Base-by-base conservation (phyloP, 2,888 invertebrate species). In the Itoplectis maculator region DNA sequence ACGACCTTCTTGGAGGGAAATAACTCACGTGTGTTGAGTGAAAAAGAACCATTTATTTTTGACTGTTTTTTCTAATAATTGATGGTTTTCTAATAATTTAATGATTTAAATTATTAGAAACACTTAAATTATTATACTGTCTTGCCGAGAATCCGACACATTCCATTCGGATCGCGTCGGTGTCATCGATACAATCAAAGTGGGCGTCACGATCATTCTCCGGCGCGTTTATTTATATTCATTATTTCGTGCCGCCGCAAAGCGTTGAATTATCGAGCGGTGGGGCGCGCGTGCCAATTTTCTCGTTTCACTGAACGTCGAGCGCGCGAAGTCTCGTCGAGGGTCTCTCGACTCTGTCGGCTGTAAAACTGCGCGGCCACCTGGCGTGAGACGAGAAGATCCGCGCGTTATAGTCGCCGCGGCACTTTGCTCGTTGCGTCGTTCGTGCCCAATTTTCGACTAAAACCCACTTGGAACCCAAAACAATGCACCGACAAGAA, bases 161-260 rank as follows among this genome's bases (percentile, higher is more conserved):
- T 20, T 51, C 5, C 65, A n/a, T 20, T 70, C 42, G 40, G n/a
- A 29, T 70, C n/a, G 9, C 23, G 29, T 51, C 40, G 35, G 23
- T n/a, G n/a, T 69, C 59, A 23, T 77, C 40, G 77, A 37, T 75
- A 23, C 54, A 42, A 73, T 61, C 37, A 6, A 65, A n/a, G 66
- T 42, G 8, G 42, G 42, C 63, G 65, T 61, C 40, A 65, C 23
- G 42, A 63, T 70, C 40, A 70, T 78, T 78, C n/a, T 47, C 23
- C 49, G 70, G 29, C 2, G 61, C 9, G 59, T 72, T 72, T 56
- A 56, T 72, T 72, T 65, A 65, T 66, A 47, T 49, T 65, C 35
- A 65, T 65, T 81, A 81, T 81, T 81, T 81, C 72, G 72, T 66
- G 81, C 18, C 49, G 15, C 40, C 59, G 72, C 23, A 20, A 42